These are phyloP conservation scores for Micrasema longulum DNA, from an alignment of 1,140 invertebrate species.

Conservation along the genomic window DNA sequence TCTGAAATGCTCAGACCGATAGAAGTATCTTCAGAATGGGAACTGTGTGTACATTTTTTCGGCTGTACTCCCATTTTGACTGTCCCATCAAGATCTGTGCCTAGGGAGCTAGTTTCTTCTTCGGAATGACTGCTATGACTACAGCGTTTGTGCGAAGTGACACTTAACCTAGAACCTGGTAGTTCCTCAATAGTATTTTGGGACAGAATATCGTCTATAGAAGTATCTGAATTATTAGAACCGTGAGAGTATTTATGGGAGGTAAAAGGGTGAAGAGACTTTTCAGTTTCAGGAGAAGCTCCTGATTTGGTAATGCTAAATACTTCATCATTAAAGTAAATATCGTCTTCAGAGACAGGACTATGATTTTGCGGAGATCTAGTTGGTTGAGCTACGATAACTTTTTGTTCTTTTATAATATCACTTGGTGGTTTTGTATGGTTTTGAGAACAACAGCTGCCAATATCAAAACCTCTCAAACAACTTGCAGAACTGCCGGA, in stretches of 20 bases:
- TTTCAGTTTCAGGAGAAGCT: slow-evolving; percentile 69
- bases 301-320: slow-evolving; percentile 71
- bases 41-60: slow-evolving; percentile 80
- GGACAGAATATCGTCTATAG: slow-evolving; percentile 71
- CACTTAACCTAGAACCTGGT: slow-evolving; percentile 58
- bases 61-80: slow-evolving; percentile 81
- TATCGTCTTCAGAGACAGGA: slow-evolving; percentile 74
- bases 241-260: slow-evolving; percentile 71
- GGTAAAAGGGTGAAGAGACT: slow-evolving; percentile 62
- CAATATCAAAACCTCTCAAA: slow-evolving; percentile 63
- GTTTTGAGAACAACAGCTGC: slow-evolving; percentile 63
- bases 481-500: slow-evolving; percentile 69
- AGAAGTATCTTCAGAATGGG: slow-evolving; percentile 86
- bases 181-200: slow-evolving; percentile 64
- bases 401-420: slow-evolving; percentile 58
- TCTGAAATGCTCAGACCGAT: slow-evolving; percentile 86
- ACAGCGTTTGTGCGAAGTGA: slow-evolving; percentile 70
- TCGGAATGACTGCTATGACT: slow-evolving; percentile 76
- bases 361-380: slow-evolving; percentile 70
- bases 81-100: slow-evolving; percentile 81
- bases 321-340: slow-evolving; percentile 74
- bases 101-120: slow-evolving; percentile 75
- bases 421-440: slow-evolving; percentile 61
- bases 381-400: slow-evolving; percentile 71
- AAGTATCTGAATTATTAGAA: slow-evolving; percentile 74